Conservation (phyloP, 1,140 invertebrate species). For the Brachionus calyciflorus region DNA sequence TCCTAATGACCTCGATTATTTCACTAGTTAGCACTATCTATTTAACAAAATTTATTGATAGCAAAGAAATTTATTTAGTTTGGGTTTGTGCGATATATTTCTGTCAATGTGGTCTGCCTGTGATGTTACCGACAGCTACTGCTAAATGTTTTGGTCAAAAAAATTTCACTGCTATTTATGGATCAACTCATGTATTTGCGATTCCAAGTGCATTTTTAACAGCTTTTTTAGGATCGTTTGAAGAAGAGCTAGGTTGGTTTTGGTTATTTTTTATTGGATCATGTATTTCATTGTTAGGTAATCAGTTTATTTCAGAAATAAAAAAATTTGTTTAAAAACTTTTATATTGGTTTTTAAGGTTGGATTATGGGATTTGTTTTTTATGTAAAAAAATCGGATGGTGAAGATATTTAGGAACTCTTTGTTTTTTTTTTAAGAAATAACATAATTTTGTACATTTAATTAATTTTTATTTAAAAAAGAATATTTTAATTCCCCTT, state of each 20-base stretch:
- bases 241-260: slow-evolving; percentile 23
- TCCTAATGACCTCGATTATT: neutral
- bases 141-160: slow-evolving; percentile 37
- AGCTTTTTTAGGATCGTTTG: neutral
- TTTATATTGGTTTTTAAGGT: no score
- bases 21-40: neutral
- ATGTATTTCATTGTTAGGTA: slow-evolving; percentile 5
- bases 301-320: no score
- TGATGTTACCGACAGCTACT: slow-evolving; percentile 3
- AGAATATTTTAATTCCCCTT: no score
- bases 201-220: neutral
- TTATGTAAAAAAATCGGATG: no score
- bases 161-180: slow-evolving; percentile 36
- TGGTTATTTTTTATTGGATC: slow-evolving; percentile 27
- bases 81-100: slow-evolving; percentile 23
- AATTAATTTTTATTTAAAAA: no score
- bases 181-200: neutral
- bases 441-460: no score
- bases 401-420: no score
- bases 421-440: no score
- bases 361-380: no score
- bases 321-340: no score
- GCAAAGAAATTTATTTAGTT: neutral
- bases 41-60: slow-evolving; percentile 2
- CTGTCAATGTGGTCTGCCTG: neutral